A percentile compares a stretch with the other conserved stretches of the same genome.
phyloP scores from a whole-genome alignment of 2,797 vertebrate species.

The Acanthurus leucopareius region DNA sequence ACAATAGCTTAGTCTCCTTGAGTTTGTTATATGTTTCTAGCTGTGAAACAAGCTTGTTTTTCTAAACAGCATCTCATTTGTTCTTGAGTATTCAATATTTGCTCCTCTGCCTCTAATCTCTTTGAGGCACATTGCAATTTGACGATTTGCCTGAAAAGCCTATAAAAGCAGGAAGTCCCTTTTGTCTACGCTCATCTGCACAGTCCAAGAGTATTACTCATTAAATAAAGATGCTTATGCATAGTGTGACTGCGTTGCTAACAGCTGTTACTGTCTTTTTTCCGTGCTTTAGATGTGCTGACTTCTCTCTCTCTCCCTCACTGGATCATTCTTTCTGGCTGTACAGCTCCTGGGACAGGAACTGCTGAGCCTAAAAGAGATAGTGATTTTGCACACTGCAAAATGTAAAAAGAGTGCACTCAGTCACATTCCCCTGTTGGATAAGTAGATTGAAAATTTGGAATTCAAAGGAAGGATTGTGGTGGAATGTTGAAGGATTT shows the following conservation, averaged over 20 bases:
- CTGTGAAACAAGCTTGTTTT: constrained; percentile 43
- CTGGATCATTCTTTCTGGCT: constrained; percentile 59
- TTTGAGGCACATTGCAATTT: constrained; percentile 66
- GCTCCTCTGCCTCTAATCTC: constrained; percentile 60
- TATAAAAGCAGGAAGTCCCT: constrained; percentile 39
- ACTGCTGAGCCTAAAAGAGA: constrained; percentile 75
- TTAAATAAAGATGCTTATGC: constrained; percentile 73
- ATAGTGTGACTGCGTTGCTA: constrained; percentile 61
- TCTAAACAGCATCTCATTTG: constrained; percentile 58
- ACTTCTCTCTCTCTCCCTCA: constrained; percentile 44
- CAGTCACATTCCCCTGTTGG: constrained; percentile 57
- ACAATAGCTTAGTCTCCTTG: constrained; percentile 1
- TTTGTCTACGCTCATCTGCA: constrained; percentile 55
- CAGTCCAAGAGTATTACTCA: constrained; percentile 67
- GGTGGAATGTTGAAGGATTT: constrained; percentile 25
- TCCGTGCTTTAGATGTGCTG: constrained; percentile 60
- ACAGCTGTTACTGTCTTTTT: constrained; percentile 68
- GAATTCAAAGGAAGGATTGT: constrained; percentile 49
- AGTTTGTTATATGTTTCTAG: not conserved
- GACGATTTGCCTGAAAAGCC: constrained; percentile 54
- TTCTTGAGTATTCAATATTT: constrained; percentile 63
- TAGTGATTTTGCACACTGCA: constrained; percentile 67
- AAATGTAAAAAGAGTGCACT: constrained; percentile 74
- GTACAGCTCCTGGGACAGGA: constrained; percentile 62
- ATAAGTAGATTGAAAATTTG: constrained; percentile 58